Conservation (phyloP, 2,113 vertebrate genomes). For the Petromus typicus region DNA sequence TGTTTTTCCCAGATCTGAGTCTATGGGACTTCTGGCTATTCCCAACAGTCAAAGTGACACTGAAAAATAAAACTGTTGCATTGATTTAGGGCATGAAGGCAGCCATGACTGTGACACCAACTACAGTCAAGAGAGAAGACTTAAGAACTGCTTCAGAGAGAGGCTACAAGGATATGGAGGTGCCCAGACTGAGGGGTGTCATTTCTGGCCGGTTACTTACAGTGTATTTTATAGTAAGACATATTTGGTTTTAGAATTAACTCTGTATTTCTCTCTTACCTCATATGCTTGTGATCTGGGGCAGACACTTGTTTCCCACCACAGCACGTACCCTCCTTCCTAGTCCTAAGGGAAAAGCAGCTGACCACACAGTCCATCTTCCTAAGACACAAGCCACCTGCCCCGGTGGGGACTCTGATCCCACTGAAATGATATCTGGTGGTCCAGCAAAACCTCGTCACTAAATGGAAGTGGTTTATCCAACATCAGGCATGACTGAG, state of each 20-base stretch:
- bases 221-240: not conserved
- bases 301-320: fast-evolving
- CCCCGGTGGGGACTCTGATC: not conserved
- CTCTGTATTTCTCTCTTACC: not conserved
- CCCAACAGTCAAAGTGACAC: not conserved
- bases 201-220: not conserved
- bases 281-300: not conserved
- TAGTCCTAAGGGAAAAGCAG: not conserved
- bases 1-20: not conserved
- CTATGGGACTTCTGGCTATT: not conserved
- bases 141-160: too few relatives aligned
- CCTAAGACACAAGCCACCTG: not conserved
- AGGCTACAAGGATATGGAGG: too few relatives aligned
- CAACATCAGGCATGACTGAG: not conserved
- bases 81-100: not conserved
- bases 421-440: not conserved
- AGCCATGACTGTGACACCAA: too few relatives aligned
- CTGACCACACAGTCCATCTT: not conserved
- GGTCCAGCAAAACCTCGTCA: not conserved
- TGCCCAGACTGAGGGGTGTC: not conserved
- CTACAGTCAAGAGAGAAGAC: too few relatives aligned
- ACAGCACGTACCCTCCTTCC: not conserved
- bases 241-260: not conserved
- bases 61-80: not conserved
- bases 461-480: not conserved